These are phyloP conservation scores for Nematolebias whitei DNA, from an alignment of 2,113 vertebrate genomes.

Conservation along the genomic window DNA sequence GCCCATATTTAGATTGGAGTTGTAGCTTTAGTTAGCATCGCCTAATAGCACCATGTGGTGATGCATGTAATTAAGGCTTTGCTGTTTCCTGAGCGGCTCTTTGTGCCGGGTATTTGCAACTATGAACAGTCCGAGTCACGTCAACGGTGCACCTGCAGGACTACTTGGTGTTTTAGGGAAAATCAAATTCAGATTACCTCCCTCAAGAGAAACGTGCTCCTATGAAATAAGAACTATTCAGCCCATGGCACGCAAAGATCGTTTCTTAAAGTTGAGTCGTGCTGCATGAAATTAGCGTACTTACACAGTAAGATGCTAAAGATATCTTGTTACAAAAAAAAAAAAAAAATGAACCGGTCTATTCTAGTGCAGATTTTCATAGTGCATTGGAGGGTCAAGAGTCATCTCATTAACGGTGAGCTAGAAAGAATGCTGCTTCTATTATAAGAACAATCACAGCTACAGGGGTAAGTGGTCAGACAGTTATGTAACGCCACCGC, in stretches of 20 bases:
- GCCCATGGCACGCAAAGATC: neutral
- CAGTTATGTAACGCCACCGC: slow-evolving; percentile 49
- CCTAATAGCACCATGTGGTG: slow-evolving; percentile 48
- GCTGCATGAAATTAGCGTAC: neutral
- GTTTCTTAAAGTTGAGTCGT: neutral
- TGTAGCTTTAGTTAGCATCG: slow-evolving; percentile 44
- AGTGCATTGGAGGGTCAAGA: slow-evolving; percentile 26
- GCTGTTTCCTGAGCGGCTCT: slow-evolving; percentile 52
- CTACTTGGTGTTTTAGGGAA: slow-evolving; percentile 5
- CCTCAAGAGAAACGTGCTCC: neutral
- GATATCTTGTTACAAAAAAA: neutral
- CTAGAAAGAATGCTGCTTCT: slow-evolving; percentile 24
- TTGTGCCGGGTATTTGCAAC: slow-evolving; percentile 35
- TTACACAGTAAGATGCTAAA: neutral
- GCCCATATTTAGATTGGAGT: slow-evolving; percentile 57
- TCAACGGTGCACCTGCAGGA: slow-evolving; percentile 43
- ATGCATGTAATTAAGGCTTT: slow-evolving; percentile 61
- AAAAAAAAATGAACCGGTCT: slow-evolving; percentile 14
- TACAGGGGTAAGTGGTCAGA: slow-evolving; percentile 44
- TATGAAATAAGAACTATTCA: neutral
- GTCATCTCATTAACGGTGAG: slow-evolving; percentile 36
- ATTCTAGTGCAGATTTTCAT: slow-evolving; percentile 5
- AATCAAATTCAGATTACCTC: neutral
- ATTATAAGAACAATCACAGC: slow-evolving; percentile 55
- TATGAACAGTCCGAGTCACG: neutral